These are phyloP conservation scores for Molorchus minor DNA, from an alignment of 2,888 invertebrate genomes.

Conservation along the genomic window DNA sequence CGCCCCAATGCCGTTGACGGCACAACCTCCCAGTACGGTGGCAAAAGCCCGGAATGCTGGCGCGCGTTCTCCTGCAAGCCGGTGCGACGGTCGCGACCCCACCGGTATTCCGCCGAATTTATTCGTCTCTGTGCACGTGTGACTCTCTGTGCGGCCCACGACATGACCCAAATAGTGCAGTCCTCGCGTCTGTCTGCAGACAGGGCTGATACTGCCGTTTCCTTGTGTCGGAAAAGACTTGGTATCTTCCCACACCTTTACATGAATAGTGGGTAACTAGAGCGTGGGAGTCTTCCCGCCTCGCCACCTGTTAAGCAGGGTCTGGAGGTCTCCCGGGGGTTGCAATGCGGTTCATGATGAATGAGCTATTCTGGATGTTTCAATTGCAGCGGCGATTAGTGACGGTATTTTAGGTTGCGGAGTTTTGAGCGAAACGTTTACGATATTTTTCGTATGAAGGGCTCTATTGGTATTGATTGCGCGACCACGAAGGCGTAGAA, in stretches of 20 bases:
- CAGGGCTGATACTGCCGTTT: constrained; percentile 1
- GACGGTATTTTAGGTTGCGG: too few relatives aligned
- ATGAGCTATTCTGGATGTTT: too few relatives aligned
- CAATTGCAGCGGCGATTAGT: too few relatives aligned
- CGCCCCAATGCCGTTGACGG: constrained; percentile 35
- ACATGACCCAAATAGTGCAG: constrained; percentile 12
- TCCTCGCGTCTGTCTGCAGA: not conserved
- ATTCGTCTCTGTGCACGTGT: constrained; percentile 2
- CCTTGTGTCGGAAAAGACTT: not conserved
- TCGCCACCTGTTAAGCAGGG: constrained; percentile 12
- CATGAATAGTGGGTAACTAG: constrained; percentile 8
- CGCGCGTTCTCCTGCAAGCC: constrained; percentile 36
- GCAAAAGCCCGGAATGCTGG: constrained; percentile 47
- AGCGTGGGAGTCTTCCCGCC: not conserved
- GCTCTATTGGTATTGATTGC: too few relatives aligned
- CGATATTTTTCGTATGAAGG: too few relatives aligned
- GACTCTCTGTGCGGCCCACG: constrained; percentile 5
- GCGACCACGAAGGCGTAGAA: too few relatives aligned
- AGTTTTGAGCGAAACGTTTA: too few relatives aligned
- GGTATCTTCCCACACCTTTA: constrained; percentile 11
- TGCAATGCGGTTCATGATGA: too few relatives aligned
- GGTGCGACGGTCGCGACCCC: constrained; percentile 28
- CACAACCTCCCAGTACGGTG: constrained; percentile 50
- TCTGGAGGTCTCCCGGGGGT: too few relatives aligned
- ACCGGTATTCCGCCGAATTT: constrained; percentile 21